phyloP scores from a whole-genome alignment of 2,888 invertebrate genomes.

The Steinernema carpocapsae region DNA sequence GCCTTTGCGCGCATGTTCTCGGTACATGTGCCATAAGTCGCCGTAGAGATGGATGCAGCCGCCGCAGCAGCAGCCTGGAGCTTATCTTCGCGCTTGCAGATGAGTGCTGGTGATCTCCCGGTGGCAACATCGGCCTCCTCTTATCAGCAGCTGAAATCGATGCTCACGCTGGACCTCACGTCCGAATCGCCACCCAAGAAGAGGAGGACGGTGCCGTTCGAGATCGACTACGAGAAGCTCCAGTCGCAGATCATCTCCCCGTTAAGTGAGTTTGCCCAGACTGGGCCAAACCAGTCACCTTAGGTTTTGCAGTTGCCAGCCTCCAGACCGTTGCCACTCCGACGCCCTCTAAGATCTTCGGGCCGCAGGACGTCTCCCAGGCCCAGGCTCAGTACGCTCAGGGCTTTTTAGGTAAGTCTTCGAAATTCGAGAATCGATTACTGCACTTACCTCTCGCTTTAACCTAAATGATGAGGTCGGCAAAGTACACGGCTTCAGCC shows the following conservation, averaged over 20 bases:
- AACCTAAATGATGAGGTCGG: too few relatives aligned
- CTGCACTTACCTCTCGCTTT: too few relatives aligned
- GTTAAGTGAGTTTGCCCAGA: background rate
- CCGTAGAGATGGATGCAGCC: background rate
- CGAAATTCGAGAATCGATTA: background rate
- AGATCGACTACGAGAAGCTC: conserved; percentile 22
- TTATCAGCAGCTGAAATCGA: conserved; percentile 29
- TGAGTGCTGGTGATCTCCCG: conserved; percentile 32
- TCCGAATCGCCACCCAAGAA: conserved; percentile 25
- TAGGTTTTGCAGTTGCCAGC: conserved; percentile 2
- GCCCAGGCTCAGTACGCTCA: conserved; percentile 26
- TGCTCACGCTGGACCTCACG: conserved; percentile 26
- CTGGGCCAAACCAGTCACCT: background rate
- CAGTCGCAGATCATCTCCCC: conserved; percentile 21
- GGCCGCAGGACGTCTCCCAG: conserved; percentile 18
- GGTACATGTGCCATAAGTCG: too few relatives aligned
- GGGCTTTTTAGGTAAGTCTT: conserved; percentile 18
- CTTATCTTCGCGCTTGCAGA: conserved; percentile 20
- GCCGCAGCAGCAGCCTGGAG: background rate
- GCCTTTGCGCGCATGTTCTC: conserved; percentile 5
- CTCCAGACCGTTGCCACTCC: conserved; percentile 16
- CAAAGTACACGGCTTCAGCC: too few relatives aligned
- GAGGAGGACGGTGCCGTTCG: conserved; percentile 31
- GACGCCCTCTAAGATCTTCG: conserved; percentile 28
- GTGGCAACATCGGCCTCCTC: conserved; percentile 34